Evolutionary conservation across 2,888 invertebrate species (phyloP).

Genomic region (Noctua janthe): DNA sequence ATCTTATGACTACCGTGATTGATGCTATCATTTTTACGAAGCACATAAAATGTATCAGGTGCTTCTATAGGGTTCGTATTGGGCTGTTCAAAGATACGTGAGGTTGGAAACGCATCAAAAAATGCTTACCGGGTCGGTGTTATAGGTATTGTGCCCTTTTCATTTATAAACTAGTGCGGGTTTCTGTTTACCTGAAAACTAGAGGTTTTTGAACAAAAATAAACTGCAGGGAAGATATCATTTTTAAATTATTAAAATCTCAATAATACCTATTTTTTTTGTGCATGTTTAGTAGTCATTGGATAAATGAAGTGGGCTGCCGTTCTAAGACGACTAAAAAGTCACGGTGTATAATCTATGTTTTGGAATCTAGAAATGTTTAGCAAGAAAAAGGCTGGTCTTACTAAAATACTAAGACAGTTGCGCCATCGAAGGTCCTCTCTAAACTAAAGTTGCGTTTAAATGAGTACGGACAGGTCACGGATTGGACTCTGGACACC

Average conservation of each 20-base stretch:
- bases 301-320: no score
- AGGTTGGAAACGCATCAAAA: constrained; percentile 65
- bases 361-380: no score
- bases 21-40: constrained; percentile 62
- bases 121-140: constrained; percentile 56
- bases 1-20: constrained; percentile 48
- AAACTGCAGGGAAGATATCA: not conserved
- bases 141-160: constrained; percentile 25
- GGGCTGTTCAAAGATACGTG: constrained; percentile 59
- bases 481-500: not conserved
- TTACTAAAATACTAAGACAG: not conserved
- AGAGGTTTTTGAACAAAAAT: not conserved
- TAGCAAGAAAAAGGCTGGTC: no score
- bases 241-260: no score
- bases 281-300: no score
- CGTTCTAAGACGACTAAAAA: no score
- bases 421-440: not conserved
- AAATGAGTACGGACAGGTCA: not conserved
- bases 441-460: not conserved
- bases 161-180: constrained; percentile 42
- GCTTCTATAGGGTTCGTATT: constrained; percentile 44
- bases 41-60: constrained; percentile 63
- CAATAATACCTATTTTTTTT: no score
- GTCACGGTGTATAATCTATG: no score
- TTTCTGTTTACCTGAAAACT: constrained; percentile 24